Evolutionary conservation across 1,140 invertebrate genomes (phyloP).

Genomic region (Eriocheir sinensis): DNA sequence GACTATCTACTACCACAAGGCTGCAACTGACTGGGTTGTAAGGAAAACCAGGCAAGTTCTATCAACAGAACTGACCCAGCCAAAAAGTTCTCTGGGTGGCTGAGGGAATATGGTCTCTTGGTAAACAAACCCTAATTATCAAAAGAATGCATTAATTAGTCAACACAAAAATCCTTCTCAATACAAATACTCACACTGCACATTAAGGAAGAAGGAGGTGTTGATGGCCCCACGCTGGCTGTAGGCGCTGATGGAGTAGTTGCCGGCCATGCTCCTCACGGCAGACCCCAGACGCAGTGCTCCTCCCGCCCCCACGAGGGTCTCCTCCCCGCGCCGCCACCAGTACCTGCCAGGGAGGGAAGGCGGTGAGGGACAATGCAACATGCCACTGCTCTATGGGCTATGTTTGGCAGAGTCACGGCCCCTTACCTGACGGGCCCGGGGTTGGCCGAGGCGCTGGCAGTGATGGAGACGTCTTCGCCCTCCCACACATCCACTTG

Average conservation of each 20-base stretch:
- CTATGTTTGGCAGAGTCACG: not conserved
- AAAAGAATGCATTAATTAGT: not conserved
- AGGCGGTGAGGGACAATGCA: too few species aligned
- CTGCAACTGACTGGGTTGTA: too few species aligned
- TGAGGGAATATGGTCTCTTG: too few species aligned
- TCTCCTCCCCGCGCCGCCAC: conserved; percentile 62
- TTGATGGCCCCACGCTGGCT: conserved; percentile 69
- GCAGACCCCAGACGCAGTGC: conserved; percentile 42
- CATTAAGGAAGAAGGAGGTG: conserved; percentile 68
- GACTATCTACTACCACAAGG: too few species aligned
- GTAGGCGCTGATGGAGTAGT: conserved; percentile 72
- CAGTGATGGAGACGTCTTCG: not conserved
- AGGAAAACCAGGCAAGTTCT: too few species aligned
- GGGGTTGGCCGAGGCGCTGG: conserved; percentile 44
- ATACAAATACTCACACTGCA: conserved; percentile 60
- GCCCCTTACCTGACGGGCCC: conserved; percentile 51
- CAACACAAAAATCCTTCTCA: too few species aligned
- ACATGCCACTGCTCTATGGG: not conserved
- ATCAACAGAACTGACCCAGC: too few species aligned
- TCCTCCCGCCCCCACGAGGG: conserved; percentile 40
- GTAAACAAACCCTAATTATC: too few species aligned
- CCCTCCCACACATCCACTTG: conserved; percentile 48
- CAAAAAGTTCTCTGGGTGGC: too few species aligned
- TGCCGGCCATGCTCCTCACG: conserved; percentile 23
- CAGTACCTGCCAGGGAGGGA: conserved; percentile 59